A percentile compares a stretch with the other conserved stretches of the same genome.
Evolutionary conservation across 2,113 vertebrate genomes (phyloP).

Genomic region (Paedocypris sp.): DNA sequence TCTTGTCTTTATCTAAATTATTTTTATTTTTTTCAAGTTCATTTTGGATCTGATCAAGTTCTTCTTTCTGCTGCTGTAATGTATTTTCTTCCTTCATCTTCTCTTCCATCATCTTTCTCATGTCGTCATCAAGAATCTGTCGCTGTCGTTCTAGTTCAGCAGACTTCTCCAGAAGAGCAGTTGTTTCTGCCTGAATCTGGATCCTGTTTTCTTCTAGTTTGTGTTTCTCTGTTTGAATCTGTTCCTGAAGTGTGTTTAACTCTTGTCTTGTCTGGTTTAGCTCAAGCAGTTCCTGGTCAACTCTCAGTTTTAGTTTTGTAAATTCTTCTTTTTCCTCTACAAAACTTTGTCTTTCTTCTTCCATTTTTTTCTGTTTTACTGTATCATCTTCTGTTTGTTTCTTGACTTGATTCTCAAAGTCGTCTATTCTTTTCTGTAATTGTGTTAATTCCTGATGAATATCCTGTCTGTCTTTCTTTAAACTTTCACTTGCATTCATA

Average conservation of each 20-base stretch:
- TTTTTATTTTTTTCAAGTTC: not conserved
- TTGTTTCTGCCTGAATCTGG: slow-evolving; percentile 7
- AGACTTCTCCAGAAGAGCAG: not conserved
- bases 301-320: slow-evolving; percentile 1
- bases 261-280: not conserved
- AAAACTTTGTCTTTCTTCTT: not conserved
- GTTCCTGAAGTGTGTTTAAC: not conserved
- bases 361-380: not conserved
- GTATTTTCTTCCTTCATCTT: not conserved
- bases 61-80: not conserved
- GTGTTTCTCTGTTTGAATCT: not conserved
- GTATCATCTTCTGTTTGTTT: not conserved
- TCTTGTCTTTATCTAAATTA: not conserved
- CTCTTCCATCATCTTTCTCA: not conserved
- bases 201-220: no score
- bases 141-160: no score
- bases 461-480: not conserved
- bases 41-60: not conserved
- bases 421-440: not conserved
- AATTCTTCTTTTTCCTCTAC: not conserved
- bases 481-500: not conserved
- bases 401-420: not conserved
- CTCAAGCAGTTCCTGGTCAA: not conserved
- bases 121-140: no score
- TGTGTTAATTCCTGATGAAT: not conserved